Conservation (phyloP, 2,888 invertebrate genomes). For the Hedya salicella region DNA sequence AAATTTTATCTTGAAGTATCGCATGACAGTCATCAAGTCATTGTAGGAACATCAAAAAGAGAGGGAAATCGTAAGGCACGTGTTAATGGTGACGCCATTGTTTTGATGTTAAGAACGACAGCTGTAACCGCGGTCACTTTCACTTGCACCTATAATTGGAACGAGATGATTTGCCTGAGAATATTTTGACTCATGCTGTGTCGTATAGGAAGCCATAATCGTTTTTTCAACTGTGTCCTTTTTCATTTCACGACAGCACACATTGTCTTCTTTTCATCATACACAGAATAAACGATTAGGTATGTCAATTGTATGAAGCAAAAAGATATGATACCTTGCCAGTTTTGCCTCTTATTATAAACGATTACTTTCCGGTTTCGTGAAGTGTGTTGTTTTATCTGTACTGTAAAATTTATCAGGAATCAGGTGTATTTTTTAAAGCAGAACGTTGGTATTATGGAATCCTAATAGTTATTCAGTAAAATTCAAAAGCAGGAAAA, state of each 20-base stretch:
- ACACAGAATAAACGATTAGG: neutral
- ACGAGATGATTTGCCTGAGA: constrained; percentile 27
- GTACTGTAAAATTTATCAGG: too few species aligned
- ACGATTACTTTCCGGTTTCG: too few species aligned
- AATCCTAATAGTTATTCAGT: neutral
- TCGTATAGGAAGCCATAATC: constrained; percentile 2
- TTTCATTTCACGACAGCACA: neutral
- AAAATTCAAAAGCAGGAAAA: constrained; percentile 36
- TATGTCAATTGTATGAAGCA: too few species aligned
- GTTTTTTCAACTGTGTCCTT: constrained; percentile 10
- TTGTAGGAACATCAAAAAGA: constrained; percentile 40
- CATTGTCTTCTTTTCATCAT: constrained; percentile 8
- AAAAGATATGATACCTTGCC: too few species aligned
- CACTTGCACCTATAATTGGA: constrained; percentile 41
- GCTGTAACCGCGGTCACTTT: constrained; percentile 37
- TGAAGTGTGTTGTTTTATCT: too few species aligned
- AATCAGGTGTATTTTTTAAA: too few species aligned
- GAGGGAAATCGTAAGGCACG: constrained; percentile 47
- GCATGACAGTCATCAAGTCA: constrained; percentile 34
- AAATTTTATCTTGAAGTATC: constrained; percentile 36
- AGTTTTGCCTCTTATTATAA: too few species aligned
- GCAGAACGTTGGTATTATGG: neutral
- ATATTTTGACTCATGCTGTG: constrained; percentile 21
- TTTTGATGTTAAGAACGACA: constrained; percentile 50
- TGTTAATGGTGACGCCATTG: constrained; percentile 52